Evolutionary conservation across 2,113 vertebrate species (phyloP).

Genomic region (Centropus bengalensis): DNA sequence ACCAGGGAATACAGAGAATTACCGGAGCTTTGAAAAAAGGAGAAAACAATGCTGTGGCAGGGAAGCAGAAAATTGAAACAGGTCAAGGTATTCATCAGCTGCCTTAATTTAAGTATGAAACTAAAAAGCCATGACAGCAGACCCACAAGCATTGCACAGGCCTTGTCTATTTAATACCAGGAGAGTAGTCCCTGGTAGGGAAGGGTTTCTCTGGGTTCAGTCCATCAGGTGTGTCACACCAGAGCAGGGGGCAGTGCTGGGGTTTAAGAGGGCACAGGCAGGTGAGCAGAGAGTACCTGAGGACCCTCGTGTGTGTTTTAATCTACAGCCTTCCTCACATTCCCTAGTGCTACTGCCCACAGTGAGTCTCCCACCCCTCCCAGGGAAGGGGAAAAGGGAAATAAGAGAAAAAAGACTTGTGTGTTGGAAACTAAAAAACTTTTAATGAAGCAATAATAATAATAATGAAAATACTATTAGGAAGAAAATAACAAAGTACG

Average conservation of each 20-base stretch:
- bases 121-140: not conserved
- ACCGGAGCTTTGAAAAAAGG: not conserved
- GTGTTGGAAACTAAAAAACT: too few species aligned
- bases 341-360: not conserved
- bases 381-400: too few species aligned
- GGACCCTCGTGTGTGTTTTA: not conserved
- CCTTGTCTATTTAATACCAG: not conserved
- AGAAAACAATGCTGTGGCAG: not conserved
- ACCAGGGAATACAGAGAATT: not conserved
- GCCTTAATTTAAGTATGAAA: not conserved
- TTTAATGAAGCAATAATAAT: too few species aligned
- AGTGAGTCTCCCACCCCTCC: not conserved
- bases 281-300: not conserved
- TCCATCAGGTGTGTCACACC: accelerated
- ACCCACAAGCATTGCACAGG: not conserved
- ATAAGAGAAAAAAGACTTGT: too few species aligned
- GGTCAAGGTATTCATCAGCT: not conserved
- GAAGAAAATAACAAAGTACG: too few species aligned
- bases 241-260: not conserved
- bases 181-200: not conserved
- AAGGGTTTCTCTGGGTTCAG: not conserved
- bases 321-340: not conserved
- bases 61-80: not conserved
- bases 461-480: too few species aligned
- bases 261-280: not conserved